Percentiles rank a stretch among this genome's conserved stretches.
Conservation (phyloP, 2,888 invertebrate species). For the Catotricha subobsoleta region DNA sequence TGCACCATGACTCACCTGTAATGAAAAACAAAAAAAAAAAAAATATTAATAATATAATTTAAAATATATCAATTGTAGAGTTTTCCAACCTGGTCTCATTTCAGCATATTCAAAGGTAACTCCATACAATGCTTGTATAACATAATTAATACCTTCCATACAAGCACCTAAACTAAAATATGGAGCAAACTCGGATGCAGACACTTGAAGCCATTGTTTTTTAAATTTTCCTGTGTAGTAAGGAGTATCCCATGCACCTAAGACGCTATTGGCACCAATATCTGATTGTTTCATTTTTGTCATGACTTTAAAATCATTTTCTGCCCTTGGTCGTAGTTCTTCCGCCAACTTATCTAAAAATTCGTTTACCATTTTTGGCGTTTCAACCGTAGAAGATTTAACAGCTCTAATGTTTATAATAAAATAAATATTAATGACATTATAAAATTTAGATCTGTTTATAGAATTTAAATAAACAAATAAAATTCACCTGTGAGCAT, state of each 20-base stretch:
- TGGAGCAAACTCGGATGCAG: conserved; percentile 55
- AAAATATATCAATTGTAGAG: too few species aligned
- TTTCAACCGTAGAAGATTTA: conserved; percentile 70
- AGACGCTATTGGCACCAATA: conserved; percentile 16
- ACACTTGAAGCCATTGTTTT: conserved; percentile 47
- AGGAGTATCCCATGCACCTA: conserved; percentile 73
- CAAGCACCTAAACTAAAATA: conserved; percentile 86
- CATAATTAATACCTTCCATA: conserved; percentile 88
- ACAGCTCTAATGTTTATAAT: conserved; percentile 46
- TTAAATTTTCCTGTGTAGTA: conserved; percentile 65
- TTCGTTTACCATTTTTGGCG: conserved; percentile 55
- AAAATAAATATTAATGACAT: too few species aligned
- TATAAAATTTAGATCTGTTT: conserved; percentile 4
- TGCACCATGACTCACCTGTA: conserved; percentile 70
- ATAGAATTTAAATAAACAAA: conserved; percentile 9
- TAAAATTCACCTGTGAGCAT: conserved; percentile 49
- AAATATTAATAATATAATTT: not conserved
- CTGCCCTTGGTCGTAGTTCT: conserved; percentile 48
- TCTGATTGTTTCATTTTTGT: conserved; percentile 45
- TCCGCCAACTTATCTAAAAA: conserved; percentile 63
- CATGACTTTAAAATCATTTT: conserved; percentile 60
- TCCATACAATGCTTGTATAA: conserved; percentile 70
- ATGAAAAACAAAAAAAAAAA: too few species aligned
- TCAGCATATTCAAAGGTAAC: conserved; percentile 57
- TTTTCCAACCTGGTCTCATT: conserved; percentile 40